phyloP scores from a whole-genome alignment of 2,113 vertebrate species.

The Pteruthius melanotis region DNA sequence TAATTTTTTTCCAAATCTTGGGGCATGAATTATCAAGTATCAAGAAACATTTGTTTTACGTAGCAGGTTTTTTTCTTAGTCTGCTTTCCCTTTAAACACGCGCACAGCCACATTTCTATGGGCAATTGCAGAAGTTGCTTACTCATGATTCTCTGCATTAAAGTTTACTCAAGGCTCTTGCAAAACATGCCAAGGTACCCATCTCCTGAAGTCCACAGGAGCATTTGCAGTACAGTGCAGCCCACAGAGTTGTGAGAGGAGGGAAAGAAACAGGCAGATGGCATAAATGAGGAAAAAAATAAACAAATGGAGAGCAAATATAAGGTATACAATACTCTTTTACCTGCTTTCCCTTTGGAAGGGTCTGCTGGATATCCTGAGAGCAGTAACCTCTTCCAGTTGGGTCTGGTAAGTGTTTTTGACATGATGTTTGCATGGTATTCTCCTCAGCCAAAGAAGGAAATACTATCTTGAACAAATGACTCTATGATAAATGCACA shows the following conservation, averaged over 20 bases:
- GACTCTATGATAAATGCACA: background rate
- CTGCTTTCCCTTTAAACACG: background rate
- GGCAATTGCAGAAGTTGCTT: background rate
- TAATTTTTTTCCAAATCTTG: background rate
- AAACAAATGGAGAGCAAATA: background rate
- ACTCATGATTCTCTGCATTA: background rate
- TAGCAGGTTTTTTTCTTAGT: background rate
- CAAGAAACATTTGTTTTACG: background rate
- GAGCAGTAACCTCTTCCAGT: background rate
- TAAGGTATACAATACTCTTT: background rate
- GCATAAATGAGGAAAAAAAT: background rate
- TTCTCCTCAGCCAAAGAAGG: background rate
- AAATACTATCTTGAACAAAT: background rate
- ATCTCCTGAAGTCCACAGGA: background rate
- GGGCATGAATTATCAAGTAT: background rate
- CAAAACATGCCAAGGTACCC: background rate
- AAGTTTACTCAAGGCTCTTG: background rate
- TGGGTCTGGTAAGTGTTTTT: background rate
- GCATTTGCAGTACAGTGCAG: background rate
- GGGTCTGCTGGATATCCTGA: background rate
- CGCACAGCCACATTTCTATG: background rate
- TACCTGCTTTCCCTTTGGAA: background rate
- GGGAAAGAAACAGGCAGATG: background rate
- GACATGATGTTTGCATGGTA: background rate
- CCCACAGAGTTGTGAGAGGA: background rate